Evolutionary conservation across 2,113 vertebrate genomes (phyloP).

Genomic region (Accipiter cooperii): DNA sequence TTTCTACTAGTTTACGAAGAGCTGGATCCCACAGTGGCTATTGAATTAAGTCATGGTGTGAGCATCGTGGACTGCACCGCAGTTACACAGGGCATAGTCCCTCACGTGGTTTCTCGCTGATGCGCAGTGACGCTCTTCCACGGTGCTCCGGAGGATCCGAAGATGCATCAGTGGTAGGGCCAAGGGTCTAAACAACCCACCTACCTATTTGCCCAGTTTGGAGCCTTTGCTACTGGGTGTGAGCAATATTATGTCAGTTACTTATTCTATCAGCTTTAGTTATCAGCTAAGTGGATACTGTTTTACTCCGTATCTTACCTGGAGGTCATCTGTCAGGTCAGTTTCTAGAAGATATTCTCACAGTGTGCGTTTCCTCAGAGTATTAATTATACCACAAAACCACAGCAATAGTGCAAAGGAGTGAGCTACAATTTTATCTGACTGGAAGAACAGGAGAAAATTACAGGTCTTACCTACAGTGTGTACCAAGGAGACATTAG

Average conservation of each 20-base stretch:
- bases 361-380: conserved; percentile 60
- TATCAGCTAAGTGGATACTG: conserved; percentile 36
- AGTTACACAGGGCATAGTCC: background rate
- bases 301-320: conserved; percentile 35
- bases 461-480: background rate
- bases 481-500: background rate
- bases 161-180: background rate
- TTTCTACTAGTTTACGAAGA: background rate
- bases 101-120: background rate
- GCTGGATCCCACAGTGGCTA: background rate
- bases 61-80: background rate
- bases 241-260: conserved; percentile 25
- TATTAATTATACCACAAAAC: conserved; percentile 62
- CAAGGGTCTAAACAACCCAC: background rate
- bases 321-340: conserved; percentile 63
- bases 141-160: fast-evolving
- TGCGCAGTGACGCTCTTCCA: background rate
- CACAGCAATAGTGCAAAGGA: conserved; percentile 38
- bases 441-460: background rate
- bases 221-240: background rate
- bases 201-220: background rate
- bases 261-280: conserved; percentile 42
- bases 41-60: background rate
- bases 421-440: background rate
- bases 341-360: conserved; percentile 57